Evolutionary conservation across 2,888 invertebrate species (phyloP).

Genomic region (Drosophila setosimentum): DNA sequence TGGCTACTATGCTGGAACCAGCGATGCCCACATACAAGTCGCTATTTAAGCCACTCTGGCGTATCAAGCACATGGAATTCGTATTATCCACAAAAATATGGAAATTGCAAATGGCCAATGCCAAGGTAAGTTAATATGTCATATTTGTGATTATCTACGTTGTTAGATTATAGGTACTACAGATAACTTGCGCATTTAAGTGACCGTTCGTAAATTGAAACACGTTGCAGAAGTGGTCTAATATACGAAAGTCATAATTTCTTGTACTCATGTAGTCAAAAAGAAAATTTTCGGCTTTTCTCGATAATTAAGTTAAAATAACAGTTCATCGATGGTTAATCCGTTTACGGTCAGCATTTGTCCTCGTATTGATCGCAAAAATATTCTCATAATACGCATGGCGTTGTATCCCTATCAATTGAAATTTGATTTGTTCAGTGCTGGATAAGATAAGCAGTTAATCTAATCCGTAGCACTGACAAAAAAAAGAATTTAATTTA

Average conservation of each 20-base stretch:
- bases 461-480: constrained; percentile 61
- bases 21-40: constrained; percentile 84
- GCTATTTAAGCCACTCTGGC: constrained; percentile 85
- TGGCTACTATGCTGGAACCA: constrained; percentile 85
- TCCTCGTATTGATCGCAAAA: not conserved
- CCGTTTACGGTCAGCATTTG: too few species aligned
- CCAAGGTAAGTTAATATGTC: constrained; percentile 79
- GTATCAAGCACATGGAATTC: constrained; percentile 85
- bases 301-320: not conserved
- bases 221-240: not conserved
- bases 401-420: not conserved
- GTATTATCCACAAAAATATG: constrained; percentile 85
- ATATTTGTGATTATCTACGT: not conserved
- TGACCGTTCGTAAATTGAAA: not conserved
- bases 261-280: not conserved
- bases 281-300: not conserved
- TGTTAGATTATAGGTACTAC: not conserved
- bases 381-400: not conserved
- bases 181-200: not conserved
- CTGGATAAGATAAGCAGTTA: constrained; percentile 67
- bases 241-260: not conserved
- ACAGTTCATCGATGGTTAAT: not conserved
- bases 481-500: constrained; percentile 21
- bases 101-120: constrained; percentile 85
- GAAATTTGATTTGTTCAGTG: not conserved